Base-by-base conservation (phyloP, 2,113 vertebrate genomes). In the Vulpes ferrilata region DNA sequence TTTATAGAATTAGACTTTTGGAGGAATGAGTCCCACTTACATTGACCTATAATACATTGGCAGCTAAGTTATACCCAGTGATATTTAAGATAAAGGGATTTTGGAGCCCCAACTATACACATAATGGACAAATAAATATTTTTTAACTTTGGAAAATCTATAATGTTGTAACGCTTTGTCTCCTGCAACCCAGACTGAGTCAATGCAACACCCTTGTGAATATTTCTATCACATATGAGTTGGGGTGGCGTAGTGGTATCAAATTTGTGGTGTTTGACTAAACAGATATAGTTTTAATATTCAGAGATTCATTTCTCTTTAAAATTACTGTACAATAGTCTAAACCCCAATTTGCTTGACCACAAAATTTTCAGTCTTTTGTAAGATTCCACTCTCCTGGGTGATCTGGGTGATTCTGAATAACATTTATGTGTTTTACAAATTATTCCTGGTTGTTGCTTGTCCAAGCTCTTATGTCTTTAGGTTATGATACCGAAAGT, bases 181-280 rank as follows among this genome's bases (percentile, higher is more conserved):
- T 73, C 22, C 12, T n/a, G 1, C 48, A 64, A 25, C 4, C 38
- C 4, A 19, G 5, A 38, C 0, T 65, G 20, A 11, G 22, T 10
- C 3, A 79, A 27, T 7, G 20, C 1, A 53, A 6, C 35, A 5
- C 2, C 1, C 5, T 38, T 76, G 7, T 38, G 25, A 51, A 7
- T 30, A 38, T 65, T 95, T 88, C 11, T 90, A 1, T 79, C 6
- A 69, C 23, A 13, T 62, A 48, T 1, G 62, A 51, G 3, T 0
- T 51, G 53, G 3, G 2, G 23, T 43, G 1, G 15, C 1, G 0
- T 11, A 27, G 5, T 25, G 1, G 3, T 65, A 43, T 22, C 65
- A 35, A 30, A 73, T 88, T 32, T 12, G 6, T 5, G 6, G 0
- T 71, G 2, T 67, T 93, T 1, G 3, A 7, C 9, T 69, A 81